Evolutionary conservation across 1,140 invertebrate species (phyloP), one percentile per base, ranked within the genome.

Genomic region (Spodoptera frugiperda): DNA sequence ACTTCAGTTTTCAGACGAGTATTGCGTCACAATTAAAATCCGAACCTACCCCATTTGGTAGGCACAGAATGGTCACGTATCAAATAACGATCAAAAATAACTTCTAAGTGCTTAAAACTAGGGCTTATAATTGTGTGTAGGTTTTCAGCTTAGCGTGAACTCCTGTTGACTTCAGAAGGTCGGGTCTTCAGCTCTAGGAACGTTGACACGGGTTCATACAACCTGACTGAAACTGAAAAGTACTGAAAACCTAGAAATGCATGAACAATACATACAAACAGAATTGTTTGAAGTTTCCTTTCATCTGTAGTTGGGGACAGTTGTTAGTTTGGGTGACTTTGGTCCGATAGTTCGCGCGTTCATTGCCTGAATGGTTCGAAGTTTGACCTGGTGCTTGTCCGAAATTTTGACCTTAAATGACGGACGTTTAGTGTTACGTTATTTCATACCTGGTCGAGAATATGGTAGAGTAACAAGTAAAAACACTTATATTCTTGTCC

Each of bases 151-250:
- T 3, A 51, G 19, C 17, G n/a, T 72, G 33, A 70, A 46, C 17
- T 46, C 17, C 25, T 15, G 2, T 53, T 33, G 65, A 57, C n/a
- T 33, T 25, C 12, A 39, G 39, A 61, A 73, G 55, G 73, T 15
- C 19, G 51, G 71, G 55, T 74, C 49, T n/a, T 65, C 53, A 39
- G n/a, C 73, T 6, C 9, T 30, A 4, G 3, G 73, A n/a, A 39
- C 73, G 39, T 65, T 75, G 73, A 65, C 73, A 48, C 10, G 30
- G 54, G 57, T 48, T 75, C 73, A 61, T 61, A 25, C 15, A 67
- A 48, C 63, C 46, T 25, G 14, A 17, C 30, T 15, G 14, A 17
- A 33, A 44, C 33, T 39, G n/a, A 25, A 39, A 39, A 39, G 3
- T 39, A 39, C 57, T 15, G 63, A 67, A 67, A 12, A 3, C 63